Percentiles rank a stretch among this genome's conserved stretches.
These are phyloP conservation scores for Pseudopodoces humilis DNA, from an alignment of 2,113 vertebrate species.

Conservation along the genomic window DNA sequence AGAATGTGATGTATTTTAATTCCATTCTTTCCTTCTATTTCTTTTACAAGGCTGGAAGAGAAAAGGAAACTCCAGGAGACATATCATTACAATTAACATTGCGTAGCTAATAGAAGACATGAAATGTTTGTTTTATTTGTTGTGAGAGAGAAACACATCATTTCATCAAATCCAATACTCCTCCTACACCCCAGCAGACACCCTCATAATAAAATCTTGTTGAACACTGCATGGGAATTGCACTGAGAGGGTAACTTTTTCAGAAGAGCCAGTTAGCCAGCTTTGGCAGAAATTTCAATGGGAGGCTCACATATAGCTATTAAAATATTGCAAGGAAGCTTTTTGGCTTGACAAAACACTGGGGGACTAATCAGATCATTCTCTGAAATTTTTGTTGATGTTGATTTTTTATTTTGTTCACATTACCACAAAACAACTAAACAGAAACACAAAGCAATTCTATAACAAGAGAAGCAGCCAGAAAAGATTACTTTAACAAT, in stretches of 20 bases:
- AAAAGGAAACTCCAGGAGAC: slow-evolving; percentile 65
- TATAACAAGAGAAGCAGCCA: neutral
- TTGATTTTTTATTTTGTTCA: slow-evolving; percentile 10
- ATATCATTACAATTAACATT: slow-evolving; percentile 62
- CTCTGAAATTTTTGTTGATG: slow-evolving; percentile 22
- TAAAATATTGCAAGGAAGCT: slow-evolving; percentile 26
- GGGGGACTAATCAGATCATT: slow-evolving; percentile 36
- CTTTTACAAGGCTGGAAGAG: slow-evolving; percentile 68
- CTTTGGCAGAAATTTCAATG: slow-evolving; percentile 53
- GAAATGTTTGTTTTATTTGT: slow-evolving; percentile 64
- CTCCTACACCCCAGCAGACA: neutral
- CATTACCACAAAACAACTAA: slow-evolving; percentile 5
- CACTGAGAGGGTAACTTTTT: neutral
- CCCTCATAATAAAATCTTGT: slow-evolving; percentile 35
- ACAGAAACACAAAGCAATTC: neutral
- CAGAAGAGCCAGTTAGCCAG: slow-evolving; percentile 3
- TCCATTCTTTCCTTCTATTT: slow-evolving; percentile 67
- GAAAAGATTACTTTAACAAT: neutral
- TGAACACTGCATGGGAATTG: neutral
- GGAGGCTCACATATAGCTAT: slow-evolving; percentile 42
- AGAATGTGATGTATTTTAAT: slow-evolving; percentile 65
- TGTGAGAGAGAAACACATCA: slow-evolving; percentile 58
- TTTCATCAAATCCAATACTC: slow-evolving; percentile 41
- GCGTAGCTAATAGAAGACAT: slow-evolving; percentile 66
- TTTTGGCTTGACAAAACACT: slow-evolving; percentile 44